Conservation (phyloP, 2,113 vertebrate species). For the human region DNA sequence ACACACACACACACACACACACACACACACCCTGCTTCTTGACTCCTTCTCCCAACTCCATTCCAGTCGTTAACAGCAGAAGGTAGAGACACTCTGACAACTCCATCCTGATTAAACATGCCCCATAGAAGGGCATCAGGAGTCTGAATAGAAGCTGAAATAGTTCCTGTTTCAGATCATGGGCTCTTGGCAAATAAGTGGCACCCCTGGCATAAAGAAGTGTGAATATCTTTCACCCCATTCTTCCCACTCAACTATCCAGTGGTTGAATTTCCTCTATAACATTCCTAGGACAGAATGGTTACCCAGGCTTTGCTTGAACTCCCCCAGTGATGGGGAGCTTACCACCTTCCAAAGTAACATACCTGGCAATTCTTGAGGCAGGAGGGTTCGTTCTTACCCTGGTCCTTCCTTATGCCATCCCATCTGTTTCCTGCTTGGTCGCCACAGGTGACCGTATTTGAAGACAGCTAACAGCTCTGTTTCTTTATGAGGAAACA, state of each 20-base stretch:
- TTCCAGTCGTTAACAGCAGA: not conserved
- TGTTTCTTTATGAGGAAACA: not conserved
- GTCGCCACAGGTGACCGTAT: not conserved
- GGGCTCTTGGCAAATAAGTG: not conserved
- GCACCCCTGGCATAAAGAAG: not conserved
- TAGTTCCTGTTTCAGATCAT: not conserved
- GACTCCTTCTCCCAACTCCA: not conserved
- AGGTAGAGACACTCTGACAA: not conserved
- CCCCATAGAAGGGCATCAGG: not conserved
- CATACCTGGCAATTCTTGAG: not conserved
- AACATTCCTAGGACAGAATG: not conserved
- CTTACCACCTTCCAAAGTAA: not conserved
- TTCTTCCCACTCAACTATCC: not conserved
- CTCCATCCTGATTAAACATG: not conserved
- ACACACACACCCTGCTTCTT: not conserved
- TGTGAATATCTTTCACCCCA: not conserved
- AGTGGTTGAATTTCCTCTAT: slow-evolving; percentile 24
- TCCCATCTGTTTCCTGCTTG: not conserved
- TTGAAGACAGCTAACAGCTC: not conserved
- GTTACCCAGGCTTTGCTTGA: not conserved
- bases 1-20: not conserved
- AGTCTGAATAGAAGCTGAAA: not conserved
- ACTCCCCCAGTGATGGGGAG: not conserved
- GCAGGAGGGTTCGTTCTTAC: not conserved
- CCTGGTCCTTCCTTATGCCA: not conserved